Evolutionary conservation across 2,888 invertebrate genomes (phyloP).

Genomic region (Cheilosia pagana): DNA sequence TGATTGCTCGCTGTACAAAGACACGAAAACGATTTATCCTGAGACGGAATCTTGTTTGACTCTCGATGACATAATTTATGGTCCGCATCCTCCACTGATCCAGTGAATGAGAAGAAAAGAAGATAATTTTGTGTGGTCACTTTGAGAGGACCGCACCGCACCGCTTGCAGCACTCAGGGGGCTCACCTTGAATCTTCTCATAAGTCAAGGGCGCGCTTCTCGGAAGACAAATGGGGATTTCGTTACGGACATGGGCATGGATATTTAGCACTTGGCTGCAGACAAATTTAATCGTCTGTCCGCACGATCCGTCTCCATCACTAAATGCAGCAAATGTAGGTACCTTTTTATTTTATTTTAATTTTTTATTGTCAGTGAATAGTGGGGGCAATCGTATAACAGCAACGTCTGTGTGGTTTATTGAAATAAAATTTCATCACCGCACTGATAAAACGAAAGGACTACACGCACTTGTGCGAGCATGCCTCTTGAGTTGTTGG

Average conservation of each 20-base stretch:
- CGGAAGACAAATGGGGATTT: conserved; percentile 55
- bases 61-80: conserved; percentile 67
- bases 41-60: conserved; percentile 62
- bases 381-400: conserved; percentile 19
- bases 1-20: conserved; percentile 61
- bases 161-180: background rate
- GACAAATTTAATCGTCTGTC: conserved; percentile 56
- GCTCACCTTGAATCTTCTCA: conserved; percentile 23
- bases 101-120: conserved; percentile 10
- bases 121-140: conserved; percentile 65
- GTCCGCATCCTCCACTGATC: conserved; percentile 1
- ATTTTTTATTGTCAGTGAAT: background rate
- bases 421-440: conserved; percentile 31
- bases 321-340: background rate
- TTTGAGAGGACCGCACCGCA: conserved; percentile 65
- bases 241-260: conserved; percentile 40
- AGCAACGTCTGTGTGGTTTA: conserved; percentile 37
- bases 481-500: conserved; percentile 2
- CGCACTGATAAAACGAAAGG: background rate
- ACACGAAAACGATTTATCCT: conserved; percentile 59
- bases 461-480: conserved; percentile 3
- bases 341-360: conserved; percentile 18
- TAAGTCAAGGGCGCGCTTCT: conserved; percentile 17
- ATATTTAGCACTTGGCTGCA: conserved; percentile 59
- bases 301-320: conserved; percentile 44